Evolutionary conservation across 2,113 vertebrate species (phyloP).

Genomic region (Syngnathus scovelli): DNA sequence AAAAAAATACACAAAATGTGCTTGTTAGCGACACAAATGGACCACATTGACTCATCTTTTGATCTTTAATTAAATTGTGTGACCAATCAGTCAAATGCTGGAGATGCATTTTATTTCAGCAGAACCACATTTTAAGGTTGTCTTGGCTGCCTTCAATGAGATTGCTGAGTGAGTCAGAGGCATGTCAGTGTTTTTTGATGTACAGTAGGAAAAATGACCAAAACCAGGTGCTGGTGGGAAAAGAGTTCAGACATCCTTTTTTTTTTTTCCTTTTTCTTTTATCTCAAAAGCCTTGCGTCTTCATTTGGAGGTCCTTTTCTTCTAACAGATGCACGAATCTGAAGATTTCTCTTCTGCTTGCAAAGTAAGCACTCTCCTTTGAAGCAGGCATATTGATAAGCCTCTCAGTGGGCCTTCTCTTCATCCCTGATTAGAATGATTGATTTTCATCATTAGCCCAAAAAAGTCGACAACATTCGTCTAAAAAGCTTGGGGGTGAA

Average conservation of each 20-base stretch:
- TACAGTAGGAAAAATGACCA: slow-evolving; percentile 9
- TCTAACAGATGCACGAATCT: slow-evolving; percentile 23
- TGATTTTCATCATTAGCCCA: slow-evolving; percentile 35
- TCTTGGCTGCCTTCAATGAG: slow-evolving; percentile 9
- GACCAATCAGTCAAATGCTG: slow-evolving; percentile 9
- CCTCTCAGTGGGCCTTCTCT: slow-evolving; percentile 38
- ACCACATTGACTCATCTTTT: neutral
- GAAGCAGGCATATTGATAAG: slow-evolving; percentile 54
- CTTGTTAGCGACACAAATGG: too few species aligned
- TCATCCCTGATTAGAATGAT: slow-evolving; percentile 46
- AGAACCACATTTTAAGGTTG: neutral
- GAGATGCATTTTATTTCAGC: slow-evolving; percentile 10
- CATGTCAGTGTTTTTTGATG: slow-evolving; percentile 17
- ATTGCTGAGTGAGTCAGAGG: slow-evolving; percentile 16
- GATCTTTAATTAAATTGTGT: neutral
- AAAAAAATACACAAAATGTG: too few species aligned
- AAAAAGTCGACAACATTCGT: slow-evolving; percentile 16
- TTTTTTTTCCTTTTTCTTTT: slow-evolving; percentile 12
- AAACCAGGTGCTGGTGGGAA: slow-evolving; percentile 19
- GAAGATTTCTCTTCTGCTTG: slow-evolving; percentile 36
- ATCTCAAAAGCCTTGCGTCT: slow-evolving; percentile 19
- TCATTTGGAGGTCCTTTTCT: slow-evolving; percentile 33
- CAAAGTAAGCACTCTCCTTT: slow-evolving; percentile 41
- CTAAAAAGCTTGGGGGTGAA: neutral
- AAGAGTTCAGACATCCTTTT: slow-evolving; percentile 30